These are phyloP conservation scores for Gymnothorax reevesii DNA, from an alignment of 2,797 vertebrate genomes.

Conservation along the genomic window DNA sequence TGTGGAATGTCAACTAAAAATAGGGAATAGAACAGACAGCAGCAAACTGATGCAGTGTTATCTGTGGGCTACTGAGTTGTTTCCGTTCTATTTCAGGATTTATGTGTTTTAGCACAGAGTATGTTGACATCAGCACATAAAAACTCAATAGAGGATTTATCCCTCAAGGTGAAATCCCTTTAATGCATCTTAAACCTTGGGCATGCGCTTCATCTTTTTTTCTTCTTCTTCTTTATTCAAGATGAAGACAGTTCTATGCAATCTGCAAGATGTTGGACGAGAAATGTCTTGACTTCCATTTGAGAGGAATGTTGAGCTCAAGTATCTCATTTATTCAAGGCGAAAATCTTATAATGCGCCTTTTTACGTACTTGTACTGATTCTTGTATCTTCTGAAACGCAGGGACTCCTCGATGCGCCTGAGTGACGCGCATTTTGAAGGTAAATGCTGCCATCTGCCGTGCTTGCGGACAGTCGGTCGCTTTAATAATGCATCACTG, in stretches of 20 bases:
- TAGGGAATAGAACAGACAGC: neutral
- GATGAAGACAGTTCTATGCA: neutral
- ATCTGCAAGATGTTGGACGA: neutral
- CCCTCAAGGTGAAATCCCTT: slow-evolving; percentile 15
- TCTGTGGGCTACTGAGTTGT: neutral
- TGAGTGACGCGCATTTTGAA: neutral
- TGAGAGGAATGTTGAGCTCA: neutral
- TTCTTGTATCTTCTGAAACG: neutral
- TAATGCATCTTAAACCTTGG: neutral
- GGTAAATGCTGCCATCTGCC: slow-evolving; percentile 11
- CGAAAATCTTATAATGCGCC: neutral
- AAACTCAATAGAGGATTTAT: slow-evolving; percentile 17
- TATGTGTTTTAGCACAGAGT: neutral
- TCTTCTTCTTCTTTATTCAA: neutral
- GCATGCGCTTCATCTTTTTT: neutral
- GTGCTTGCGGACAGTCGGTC: neutral
- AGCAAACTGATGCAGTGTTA: neutral
- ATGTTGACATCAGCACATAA: slow-evolving; percentile 15
- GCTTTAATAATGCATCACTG: neutral
- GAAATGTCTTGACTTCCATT: neutral
- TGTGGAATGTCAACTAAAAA: neutral
- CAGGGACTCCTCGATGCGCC: neutral
- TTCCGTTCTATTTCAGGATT: neutral
- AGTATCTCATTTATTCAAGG: neutral
- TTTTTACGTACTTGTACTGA: neutral